Percentiles rank a stretch among this genome's conserved stretches.
Evolutionary conservation across 1,140 invertebrate species (phyloP).

Genomic region (Sweltsa coloradensis): DNA sequence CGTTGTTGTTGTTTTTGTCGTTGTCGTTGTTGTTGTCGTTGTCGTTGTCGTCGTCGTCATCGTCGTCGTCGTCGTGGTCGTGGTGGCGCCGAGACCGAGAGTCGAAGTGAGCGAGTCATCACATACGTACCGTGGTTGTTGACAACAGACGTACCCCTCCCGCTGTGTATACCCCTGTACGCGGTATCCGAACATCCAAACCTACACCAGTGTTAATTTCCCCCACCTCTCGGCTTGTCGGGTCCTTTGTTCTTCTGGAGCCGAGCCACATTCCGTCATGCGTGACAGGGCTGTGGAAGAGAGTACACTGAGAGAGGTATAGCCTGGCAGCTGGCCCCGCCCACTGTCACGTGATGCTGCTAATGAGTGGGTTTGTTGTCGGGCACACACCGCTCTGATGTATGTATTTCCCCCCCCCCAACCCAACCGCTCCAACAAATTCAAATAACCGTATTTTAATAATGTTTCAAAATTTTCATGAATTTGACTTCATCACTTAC

Average conservation of each 20-base stretch:
- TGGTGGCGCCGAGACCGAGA: no score
- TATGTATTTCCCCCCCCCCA: background rate
- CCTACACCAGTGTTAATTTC: slow-evolving; percentile 11
- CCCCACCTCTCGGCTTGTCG: slow-evolving; percentile 4
- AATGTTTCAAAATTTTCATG: background rate
- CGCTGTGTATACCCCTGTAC: no score
- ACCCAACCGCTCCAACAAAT: background rate
- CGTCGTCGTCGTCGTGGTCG: no score
- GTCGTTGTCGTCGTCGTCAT: no score
- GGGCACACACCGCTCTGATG: background rate
- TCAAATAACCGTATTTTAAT: background rate
- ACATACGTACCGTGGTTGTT: no score
- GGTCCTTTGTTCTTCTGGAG: slow-evolving; percentile 5
- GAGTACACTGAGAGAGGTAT: background rate
- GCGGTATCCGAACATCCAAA: no score
- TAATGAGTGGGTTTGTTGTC: background rate
- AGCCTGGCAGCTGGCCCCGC: background rate
- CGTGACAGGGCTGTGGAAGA: slow-evolving; percentile 2
- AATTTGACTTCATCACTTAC: no score
- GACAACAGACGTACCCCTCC: no score
- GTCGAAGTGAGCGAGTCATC: no score
- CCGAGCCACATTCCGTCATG: slow-evolving; percentile 11
- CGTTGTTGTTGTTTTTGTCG: no score
- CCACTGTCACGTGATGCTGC: background rate
- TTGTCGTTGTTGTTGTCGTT: no score